phyloP scores from a whole-genome alignment of 1,140 invertebrate genomes.

The Euwallacea similis region DNA sequence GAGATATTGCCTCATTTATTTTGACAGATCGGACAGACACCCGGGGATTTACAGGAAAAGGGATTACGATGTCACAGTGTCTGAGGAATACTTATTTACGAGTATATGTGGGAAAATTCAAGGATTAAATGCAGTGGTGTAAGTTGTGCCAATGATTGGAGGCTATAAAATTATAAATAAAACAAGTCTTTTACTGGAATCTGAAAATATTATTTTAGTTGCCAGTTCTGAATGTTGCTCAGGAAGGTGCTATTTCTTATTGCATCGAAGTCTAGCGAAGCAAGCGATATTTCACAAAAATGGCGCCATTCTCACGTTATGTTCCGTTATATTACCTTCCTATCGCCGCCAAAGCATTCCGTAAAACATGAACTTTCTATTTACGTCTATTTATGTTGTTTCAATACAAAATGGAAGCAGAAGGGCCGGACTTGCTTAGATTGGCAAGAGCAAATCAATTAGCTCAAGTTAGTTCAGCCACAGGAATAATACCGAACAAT shows the following conservation, averaged over 20 bases:
- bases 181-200: background rate
- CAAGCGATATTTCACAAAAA: conserved; percentile 22
- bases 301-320: conserved; percentile 29
- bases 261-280: conserved; percentile 4
- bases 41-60: conserved; percentile 5
- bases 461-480: too few species aligned
- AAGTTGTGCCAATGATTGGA: background rate
- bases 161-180: too few species aligned
- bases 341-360: conserved; percentile 22
- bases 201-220: conserved; percentile 1
- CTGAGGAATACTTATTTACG: conserved; percentile 2
- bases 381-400: conserved; percentile 25
- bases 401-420: conserved; percentile 10
- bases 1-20: conserved; percentile 20
- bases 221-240: background rate
- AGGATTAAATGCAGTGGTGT: conserved; percentile 5
- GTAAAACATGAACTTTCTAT: conserved; percentile 20
- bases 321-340: conserved; percentile 30
- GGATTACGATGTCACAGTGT: conserved; percentile 10
- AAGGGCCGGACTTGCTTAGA: background rate
- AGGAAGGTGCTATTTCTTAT: conserved; percentile 6
- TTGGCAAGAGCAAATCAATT: too few species aligned
- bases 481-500: too few species aligned
- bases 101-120: conserved; percentile 8
- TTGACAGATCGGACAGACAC: conserved; percentile 12